Conservation (phyloP, 2,113 vertebrate species). For the Hippolais icterina region DNA sequence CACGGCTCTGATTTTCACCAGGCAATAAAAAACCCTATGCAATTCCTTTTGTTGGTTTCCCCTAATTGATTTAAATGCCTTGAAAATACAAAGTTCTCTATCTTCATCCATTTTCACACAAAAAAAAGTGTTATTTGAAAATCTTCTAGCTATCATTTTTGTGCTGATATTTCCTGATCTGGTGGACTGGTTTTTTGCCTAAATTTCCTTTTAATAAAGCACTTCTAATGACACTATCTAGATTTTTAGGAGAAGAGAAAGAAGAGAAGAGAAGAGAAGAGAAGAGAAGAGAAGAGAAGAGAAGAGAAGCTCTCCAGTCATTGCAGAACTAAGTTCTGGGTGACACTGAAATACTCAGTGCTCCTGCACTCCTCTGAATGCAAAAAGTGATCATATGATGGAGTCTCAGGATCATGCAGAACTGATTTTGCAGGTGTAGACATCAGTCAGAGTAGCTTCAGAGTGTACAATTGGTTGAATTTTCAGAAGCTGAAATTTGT, state of each 20-base stretch:
- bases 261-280: neutral
- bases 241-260: too few species aligned
- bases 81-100: neutral
- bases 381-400: neutral
- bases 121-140: neutral
- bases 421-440: neutral
- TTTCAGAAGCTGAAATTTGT: conserved; percentile 60
- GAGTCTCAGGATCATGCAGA: neutral
- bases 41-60: neutral
- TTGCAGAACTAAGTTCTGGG: neutral
- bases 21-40: neutral
- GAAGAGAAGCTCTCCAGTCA: neutral
- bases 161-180: neutral
- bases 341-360: neutral
- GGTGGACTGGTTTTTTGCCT: neutral
- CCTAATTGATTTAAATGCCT: neutral
- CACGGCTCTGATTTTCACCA: neutral
- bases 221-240: neutral
- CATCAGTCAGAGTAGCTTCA: conserved; percentile 5
- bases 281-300: neutral
- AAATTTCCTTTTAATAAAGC: neutral
- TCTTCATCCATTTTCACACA: neutral
- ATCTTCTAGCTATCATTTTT: neutral
- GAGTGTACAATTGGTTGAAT: neutral
- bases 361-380: neutral